A percentile compares a stretch with the other conserved stretches of the same genome.
Conservation (phyloP, 2,888 invertebrate genomes). For the Xestia xanthographa region DNA sequence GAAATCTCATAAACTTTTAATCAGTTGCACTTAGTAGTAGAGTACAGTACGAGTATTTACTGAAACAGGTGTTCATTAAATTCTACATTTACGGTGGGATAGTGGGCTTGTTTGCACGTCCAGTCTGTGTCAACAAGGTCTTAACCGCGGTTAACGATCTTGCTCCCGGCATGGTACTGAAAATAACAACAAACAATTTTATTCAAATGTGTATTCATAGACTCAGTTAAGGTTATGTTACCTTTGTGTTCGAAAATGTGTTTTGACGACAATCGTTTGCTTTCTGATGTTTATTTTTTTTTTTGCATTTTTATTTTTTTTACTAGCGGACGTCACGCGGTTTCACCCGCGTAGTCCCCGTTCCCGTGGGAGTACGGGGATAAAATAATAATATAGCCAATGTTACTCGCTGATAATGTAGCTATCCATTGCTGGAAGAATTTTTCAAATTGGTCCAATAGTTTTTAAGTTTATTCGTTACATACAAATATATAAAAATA, state of each 20-base stretch:
- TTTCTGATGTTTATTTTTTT: not conserved
- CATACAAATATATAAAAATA: too few relatives aligned
- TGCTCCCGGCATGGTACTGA: slow-evolving; percentile 11
- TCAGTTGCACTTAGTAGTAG: slow-evolving; percentile 9
- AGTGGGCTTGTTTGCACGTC: slow-evolving; percentile 64
- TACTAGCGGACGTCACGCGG: too few relatives aligned
- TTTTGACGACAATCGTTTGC: not conserved
- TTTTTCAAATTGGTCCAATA: too few relatives aligned
- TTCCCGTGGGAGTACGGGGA: too few relatives aligned
- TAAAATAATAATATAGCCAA: too few relatives aligned
- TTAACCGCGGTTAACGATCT: slow-evolving; percentile 46
- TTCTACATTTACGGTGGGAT: slow-evolving; percentile 42
- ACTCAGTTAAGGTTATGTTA: not conserved
- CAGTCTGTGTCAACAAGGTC: slow-evolving; percentile 65
- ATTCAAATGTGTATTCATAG: too few relatives aligned
- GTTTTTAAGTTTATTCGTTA: too few relatives aligned
- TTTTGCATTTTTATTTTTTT: too few relatives aligned
- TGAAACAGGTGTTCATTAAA: slow-evolving; percentile 50
- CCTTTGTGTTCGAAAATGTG: not conserved
- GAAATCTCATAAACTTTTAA: not conserved
- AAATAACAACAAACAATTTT: slow-evolving; percentile 2
- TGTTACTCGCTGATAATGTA: too few relatives aligned
- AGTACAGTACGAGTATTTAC: slow-evolving; percentile 37
- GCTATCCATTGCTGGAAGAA: too few relatives aligned
- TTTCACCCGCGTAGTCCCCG: too few relatives aligned